Evolutionary conservation across 2,797 vertebrate genomes (phyloP).

Genomic region (Falco peregrinus): DNA sequence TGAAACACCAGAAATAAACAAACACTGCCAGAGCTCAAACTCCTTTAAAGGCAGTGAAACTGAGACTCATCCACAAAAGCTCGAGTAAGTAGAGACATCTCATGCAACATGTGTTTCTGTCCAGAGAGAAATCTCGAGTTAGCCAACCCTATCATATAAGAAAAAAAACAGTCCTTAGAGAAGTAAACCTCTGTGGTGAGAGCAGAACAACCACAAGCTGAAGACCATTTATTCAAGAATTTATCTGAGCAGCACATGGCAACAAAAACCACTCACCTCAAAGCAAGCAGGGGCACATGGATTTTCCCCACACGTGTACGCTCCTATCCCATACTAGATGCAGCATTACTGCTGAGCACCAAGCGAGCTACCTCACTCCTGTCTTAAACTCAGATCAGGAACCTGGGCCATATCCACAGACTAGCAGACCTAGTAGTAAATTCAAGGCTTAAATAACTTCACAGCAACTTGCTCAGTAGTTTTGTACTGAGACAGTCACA

Average conservation of each 20-base stretch:
- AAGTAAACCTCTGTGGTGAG: not conserved
- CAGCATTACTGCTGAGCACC: not conserved
- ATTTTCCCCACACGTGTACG: fast-evolving
- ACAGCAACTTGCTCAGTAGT: not conserved
- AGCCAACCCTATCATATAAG: not conserved
- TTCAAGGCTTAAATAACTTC: not conserved
- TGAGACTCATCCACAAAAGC: not conserved
- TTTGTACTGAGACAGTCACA: not conserved
- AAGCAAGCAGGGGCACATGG: not conserved
- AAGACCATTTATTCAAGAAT: not conserved
- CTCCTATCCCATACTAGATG: fast-evolving
- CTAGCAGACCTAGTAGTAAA: not conserved
- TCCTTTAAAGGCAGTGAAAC: not conserved
- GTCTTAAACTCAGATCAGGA: not conserved
- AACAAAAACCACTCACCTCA: not conserved
- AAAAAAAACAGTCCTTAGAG: not conserved
- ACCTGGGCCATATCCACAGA: not conserved
- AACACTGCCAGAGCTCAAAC: not conserved
- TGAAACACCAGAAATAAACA: not conserved
- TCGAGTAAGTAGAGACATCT: not conserved
- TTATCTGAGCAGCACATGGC: not conserved
- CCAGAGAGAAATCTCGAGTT: not conserved
- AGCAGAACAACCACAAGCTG: not conserved
- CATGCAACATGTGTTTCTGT: not conserved
- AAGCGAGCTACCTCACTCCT: not conserved